Conservation (phyloP, 2,888 invertebrate genomes). For the Eupithecia inturbata region DNA sequence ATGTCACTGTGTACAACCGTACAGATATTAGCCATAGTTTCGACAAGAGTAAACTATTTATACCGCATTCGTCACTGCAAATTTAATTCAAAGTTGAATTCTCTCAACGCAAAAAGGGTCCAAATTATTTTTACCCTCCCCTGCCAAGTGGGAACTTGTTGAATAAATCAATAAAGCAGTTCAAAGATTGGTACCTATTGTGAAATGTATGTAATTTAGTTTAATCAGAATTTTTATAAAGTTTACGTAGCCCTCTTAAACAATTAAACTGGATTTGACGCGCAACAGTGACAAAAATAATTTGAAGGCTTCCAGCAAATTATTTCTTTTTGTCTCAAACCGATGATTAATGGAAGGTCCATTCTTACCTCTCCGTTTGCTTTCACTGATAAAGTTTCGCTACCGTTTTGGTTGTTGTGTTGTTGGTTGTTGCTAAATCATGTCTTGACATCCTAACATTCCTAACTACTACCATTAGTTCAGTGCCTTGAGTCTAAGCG, state of each 20-base stretch:
- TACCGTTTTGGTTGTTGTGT: background rate
- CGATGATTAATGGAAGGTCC: too few relatives aligned
- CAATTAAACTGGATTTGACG: constrained; percentile 39
- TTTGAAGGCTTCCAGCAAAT: background rate
- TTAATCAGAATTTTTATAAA: constrained; percentile 23
- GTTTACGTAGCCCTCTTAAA: constrained; percentile 35
- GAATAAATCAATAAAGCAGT: constrained; percentile 8
- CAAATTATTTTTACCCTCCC: constrained; percentile 8
- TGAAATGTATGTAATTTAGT: constrained; percentile 9
- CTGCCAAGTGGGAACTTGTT: constrained; percentile 9
- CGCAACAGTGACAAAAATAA: constrained; percentile 20
- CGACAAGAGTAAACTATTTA: background rate
- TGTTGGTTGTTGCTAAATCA: background rate
- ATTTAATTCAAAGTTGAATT: background rate
- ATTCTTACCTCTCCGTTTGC: constrained; percentile 10
- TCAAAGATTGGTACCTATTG: constrained; percentile 10
- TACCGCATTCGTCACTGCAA: background rate
- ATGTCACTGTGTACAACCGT: constrained; percentile 87
- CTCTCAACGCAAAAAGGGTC: background rate
- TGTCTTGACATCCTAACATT: background rate
- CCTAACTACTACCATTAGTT: background rate
- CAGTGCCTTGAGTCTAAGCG: background rate
- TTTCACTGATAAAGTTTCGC: constrained; percentile 6
- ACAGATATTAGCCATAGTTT: background rate
- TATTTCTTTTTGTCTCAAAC: background rate